Conservation (phyloP, 2,797 vertebrate genomes). For the Aldrovandia affinis region DNA sequence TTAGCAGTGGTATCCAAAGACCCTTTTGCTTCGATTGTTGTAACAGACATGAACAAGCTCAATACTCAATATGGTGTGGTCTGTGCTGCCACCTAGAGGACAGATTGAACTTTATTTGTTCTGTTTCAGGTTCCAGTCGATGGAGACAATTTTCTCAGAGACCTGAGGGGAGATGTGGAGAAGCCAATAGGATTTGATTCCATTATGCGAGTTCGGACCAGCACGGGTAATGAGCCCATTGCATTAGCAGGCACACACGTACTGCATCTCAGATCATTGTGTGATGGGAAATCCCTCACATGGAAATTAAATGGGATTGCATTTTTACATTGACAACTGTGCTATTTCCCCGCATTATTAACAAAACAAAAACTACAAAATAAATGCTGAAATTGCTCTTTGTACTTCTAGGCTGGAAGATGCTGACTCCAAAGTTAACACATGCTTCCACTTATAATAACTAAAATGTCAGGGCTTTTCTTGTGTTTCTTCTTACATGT, state of each 20-base stretch:
- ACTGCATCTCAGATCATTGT: too few relatives aligned
- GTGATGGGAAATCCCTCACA: too few relatives aligned
- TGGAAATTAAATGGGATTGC: too few relatives aligned
- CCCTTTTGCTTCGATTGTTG: not conserved
- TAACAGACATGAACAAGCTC: not conserved
- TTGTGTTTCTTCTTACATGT: too few relatives aligned
- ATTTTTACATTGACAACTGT: too few relatives aligned
- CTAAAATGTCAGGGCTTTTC: too few relatives aligned
- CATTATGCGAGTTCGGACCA: slow-evolving; percentile 95
- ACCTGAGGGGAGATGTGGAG: slow-evolving; percentile 85
- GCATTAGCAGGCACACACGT: not conserved
- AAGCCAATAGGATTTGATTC: slow-evolving; percentile 91
- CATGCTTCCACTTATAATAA: too few relatives aligned
- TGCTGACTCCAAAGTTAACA: too few relatives aligned
- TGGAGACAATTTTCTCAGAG: slow-evolving; percentile 84
- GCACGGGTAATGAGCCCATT: slow-evolving; percentile 80
- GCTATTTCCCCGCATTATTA: too few relatives aligned
- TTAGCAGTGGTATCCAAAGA: not conserved
- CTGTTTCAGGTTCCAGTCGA: slow-evolving; percentile 78
- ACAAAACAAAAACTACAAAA: too few relatives aligned
- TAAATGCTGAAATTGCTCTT: too few relatives aligned
- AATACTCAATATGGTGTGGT: not conserved
- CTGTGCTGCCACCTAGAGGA: not conserved
- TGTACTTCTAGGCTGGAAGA: too few relatives aligned
- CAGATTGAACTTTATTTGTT: not conserved